Evolutionary conservation across 2,113 vertebrate species (phyloP).

Genomic region (Lepus timidus): DNA sequence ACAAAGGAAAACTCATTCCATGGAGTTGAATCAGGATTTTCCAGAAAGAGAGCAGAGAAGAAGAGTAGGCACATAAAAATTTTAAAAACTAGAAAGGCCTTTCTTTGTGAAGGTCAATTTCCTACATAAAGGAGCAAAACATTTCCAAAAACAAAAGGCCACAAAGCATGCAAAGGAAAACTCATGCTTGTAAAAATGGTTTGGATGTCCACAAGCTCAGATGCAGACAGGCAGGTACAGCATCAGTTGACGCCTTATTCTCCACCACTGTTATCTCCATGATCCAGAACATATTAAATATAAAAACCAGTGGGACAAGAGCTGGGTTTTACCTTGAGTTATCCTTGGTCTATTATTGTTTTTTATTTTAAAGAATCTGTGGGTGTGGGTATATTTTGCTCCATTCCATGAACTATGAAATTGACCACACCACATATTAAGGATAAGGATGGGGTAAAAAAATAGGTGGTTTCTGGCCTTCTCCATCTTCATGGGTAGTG

Average conservation of each 20-base stretch:
- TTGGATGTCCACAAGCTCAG: not conserved
- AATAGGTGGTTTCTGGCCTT: not conserved
- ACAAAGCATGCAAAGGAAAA: not conserved
- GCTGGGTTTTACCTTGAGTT: not conserved
- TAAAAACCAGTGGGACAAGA: not conserved
- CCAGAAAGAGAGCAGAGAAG: not conserved
- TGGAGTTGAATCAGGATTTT: not conserved
- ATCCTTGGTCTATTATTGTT: not conserved
- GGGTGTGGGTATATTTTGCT: conserved; percentile 3
- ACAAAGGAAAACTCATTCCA: conserved; percentile 8
- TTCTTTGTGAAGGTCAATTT: not conserved
- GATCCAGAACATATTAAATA: not conserved
- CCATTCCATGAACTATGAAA: not conserved
- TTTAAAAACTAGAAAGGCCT: not conserved
- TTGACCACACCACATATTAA: not conserved
- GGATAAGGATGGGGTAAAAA: not conserved
- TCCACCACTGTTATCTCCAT: not conserved
- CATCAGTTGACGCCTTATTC: not conserved
- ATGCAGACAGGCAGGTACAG: not conserved
- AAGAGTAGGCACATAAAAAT: not conserved
- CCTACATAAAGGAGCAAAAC: not conserved
- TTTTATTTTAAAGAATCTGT: not conserved
- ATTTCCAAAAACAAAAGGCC: not conserved
- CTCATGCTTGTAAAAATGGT: not conserved
- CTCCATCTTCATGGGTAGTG: not conserved